These are phyloP conservation scores for Acrocephalus scirpaceus DNA, from an alignment of 2,797 vertebrate species.

Conservation along the genomic window DNA sequence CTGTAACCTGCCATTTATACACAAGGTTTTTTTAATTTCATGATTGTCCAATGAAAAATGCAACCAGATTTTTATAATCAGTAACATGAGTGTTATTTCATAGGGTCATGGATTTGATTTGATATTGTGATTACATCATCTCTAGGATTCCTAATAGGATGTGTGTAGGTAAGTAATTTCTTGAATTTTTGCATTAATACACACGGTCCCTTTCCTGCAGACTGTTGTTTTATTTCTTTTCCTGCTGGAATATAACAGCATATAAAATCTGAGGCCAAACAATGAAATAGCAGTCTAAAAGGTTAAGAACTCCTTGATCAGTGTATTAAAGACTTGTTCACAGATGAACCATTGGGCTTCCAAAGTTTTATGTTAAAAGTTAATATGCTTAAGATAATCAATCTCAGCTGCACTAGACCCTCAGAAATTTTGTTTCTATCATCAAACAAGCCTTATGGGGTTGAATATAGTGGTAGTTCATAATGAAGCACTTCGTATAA, in stretches of 20 bases:
- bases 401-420: conserved; percentile 26
- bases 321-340: background rate
- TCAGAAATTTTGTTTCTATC: conserved; percentile 61
- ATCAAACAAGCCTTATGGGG: conserved; percentile 54
- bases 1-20: background rate
- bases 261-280: background rate
- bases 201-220: background rate
- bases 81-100: background rate
- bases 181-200: background rate
- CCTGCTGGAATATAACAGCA: background rate
- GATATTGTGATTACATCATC: background rate
- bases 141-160: background rate
- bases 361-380: conserved; percentile 61
- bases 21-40: background rate
- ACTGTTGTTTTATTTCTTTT: background rate
- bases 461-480: conserved; percentile 31
- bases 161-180: background rate
- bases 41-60: background rate
- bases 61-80: background rate
- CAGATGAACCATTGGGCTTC: background rate
- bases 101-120: background rate
- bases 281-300: background rate
- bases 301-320: background rate
- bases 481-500: conserved; percentile 58
- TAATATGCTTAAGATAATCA: conserved; percentile 62